Base-by-base conservation (phyloP, 2,113 vertebrate genomes). In the Elephas maximus region DNA sequence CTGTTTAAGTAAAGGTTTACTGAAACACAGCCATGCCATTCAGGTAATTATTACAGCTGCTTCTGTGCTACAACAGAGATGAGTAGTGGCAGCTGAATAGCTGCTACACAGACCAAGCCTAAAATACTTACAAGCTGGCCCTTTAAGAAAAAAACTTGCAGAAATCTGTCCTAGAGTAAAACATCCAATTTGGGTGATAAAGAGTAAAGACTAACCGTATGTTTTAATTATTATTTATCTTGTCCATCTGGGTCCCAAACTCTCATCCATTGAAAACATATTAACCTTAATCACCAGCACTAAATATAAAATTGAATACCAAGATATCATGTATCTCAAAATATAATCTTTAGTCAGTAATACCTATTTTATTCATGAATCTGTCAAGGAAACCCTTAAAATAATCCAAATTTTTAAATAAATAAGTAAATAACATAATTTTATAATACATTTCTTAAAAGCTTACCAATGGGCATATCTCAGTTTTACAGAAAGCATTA, bases 401-500 rank as follows among this genome's bases (percentile, higher is more conserved):
- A 77, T 71, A 93, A 93, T 83, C 17, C 41, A 60, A 91, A 95
- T 8, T 84, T 94, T 37, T 48, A 48, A 48, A 71, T 74, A 88
- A 93, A 76, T 77, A 74, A 41, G 15, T 44, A 63, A 44, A 85
- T 41, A 97, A 81, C 28, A 57, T 21, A 1, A 92, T 60, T 80
- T 28, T 21, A 77, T 45, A 60, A 96, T 28, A 91, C 84, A 78
- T 76, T 81, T 91, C 89, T 65, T 80, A 33, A 88, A 81, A 92
- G 97, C 98, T 98, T 97, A 99, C 99, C 99, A 98, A 98, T 97
- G 97, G 99, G 99, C 99, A 99, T 99, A 98, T 98, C 99, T 98
- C 98, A 80, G 91, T 96, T 96, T 48, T 91, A 95, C 88, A 79
- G 94, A 71, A 90, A 97, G 60, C 21, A 71, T 6, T 93, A 85